These are phyloP conservation scores for Arctia plantaginis DNA, from an alignment of 2,888 invertebrate species.

Conservation along the genomic window DNA sequence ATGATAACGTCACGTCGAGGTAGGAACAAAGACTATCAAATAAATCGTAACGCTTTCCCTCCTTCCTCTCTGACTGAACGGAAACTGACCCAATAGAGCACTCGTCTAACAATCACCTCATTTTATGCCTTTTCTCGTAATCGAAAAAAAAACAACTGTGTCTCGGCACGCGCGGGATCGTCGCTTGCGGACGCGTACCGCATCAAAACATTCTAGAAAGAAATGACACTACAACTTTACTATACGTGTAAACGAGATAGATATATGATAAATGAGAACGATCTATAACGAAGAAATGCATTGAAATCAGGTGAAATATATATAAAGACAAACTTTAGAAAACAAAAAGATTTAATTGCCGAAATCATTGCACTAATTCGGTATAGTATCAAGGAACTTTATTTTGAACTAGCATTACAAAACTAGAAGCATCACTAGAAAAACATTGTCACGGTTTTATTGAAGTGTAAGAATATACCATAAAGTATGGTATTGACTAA, in stretches of 20 bases:
- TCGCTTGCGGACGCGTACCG: conserved; percentile 71
- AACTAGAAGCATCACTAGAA: too few relatives aligned
- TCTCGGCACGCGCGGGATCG: conserved; percentile 78
- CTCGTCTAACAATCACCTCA: conserved; percentile 66
- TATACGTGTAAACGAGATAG: conserved; percentile 56
- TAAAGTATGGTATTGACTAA: too few relatives aligned
- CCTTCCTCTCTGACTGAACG: conserved; percentile 47
- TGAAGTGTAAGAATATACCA: too few relatives aligned
- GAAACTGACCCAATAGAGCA: conserved; percentile 69
- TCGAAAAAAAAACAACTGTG: conserved; percentile 64
- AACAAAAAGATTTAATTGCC: neutral
- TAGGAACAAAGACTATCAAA: neutral
- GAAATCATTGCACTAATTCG: neutral
- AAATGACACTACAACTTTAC: conserved; percentile 51
- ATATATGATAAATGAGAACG: conserved; percentile 75
- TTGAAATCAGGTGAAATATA: conserved; percentile 84
- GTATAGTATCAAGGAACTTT: too few relatives aligned
- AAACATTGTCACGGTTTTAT: too few relatives aligned
- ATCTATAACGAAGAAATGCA: conserved; percentile 77
- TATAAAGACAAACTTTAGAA: conserved; percentile 65
- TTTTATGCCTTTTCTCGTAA: conserved; percentile 80
- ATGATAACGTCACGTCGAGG: neutral
- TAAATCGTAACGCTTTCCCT: conserved; percentile 13
- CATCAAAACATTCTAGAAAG: conserved; percentile 69
- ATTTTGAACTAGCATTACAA: too few relatives aligned